Percentiles rank a stretch among this genome's conserved stretches.
Conservation (phyloP, 2,797 vertebrate genomes). For the Poeciliopsis gracilis region DNA sequence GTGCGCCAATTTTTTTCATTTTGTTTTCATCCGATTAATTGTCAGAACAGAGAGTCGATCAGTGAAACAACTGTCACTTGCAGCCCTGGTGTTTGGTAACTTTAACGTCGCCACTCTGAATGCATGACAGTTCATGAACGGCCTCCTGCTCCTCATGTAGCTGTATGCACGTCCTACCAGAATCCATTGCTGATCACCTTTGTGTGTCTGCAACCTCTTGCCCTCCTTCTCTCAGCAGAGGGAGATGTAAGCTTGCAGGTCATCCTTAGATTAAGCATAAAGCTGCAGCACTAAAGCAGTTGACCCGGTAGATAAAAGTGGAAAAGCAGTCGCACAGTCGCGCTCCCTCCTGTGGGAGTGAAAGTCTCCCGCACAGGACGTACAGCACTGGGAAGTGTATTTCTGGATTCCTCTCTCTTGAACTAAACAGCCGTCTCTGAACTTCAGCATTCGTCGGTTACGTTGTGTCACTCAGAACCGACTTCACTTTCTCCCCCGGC, state of each 20-base stretch:
- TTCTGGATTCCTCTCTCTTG: slow-evolving; percentile 49
- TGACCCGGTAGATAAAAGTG: slow-evolving; percentile 66
- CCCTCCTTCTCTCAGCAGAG: slow-evolving; percentile 31
- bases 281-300: slow-evolving; percentile 65
- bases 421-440: slow-evolving; percentile 37
- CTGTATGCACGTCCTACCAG: slow-evolving; percentile 1
- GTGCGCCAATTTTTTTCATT: too few relatives aligned
- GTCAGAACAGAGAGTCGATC: too few relatives aligned
- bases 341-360: slow-evolving; percentile 39
- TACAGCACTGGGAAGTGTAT: slow-evolving; percentile 44
- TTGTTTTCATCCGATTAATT: too few relatives aligned
- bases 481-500: background rate
- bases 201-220: slow-evolving; percentile 1
- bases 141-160: slow-evolving; percentile 13
- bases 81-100: background rate
- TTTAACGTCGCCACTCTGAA: slow-evolving; percentile 12
- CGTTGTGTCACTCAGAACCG: background rate
- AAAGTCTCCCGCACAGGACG: slow-evolving; percentile 25
- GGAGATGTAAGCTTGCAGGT: slow-evolving; percentile 69
- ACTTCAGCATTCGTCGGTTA: slow-evolving; percentile 22
- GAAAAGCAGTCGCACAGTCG: slow-evolving; percentile 37
- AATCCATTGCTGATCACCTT: slow-evolving; percentile 7
- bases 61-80: too few relatives aligned
- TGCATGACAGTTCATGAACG: slow-evolving; percentile 8
- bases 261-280: slow-evolving; percentile 75